Conservation (phyloP, 2,888 invertebrate species). For the Lissocephala sabroskyi region DNA sequence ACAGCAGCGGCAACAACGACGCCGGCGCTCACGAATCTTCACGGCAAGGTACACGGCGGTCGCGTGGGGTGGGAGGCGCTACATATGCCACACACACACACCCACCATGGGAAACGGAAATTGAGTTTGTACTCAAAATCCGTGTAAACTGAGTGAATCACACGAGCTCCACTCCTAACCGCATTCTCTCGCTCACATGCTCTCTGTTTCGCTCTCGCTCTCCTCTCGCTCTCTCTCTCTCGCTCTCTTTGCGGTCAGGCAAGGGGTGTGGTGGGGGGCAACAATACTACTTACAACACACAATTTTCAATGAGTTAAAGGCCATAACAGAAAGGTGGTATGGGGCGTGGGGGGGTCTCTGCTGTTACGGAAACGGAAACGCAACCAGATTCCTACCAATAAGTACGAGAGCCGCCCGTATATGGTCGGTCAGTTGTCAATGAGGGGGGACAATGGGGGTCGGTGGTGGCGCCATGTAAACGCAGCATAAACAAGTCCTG, state of each 20-base stretch:
- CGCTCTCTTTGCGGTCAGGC: too few relatives aligned
- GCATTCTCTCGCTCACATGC: too few relatives aligned
- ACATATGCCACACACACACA: conserved; percentile 12
- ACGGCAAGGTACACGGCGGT: not conserved
- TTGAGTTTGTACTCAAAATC: conserved; percentile 54
- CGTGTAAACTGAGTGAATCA: conserved; percentile 4
- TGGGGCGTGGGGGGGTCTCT: conserved; percentile 3
- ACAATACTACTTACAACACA: too few relatives aligned
- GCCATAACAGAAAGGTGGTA: too few relatives aligned
- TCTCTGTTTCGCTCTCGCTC: too few relatives aligned
- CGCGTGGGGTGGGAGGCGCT: conserved; percentile 20
- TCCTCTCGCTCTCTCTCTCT: not conserved
- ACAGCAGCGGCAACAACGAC: conserved; percentile 18
- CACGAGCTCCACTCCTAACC: too few relatives aligned
- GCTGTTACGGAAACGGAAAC: conserved; percentile 44
- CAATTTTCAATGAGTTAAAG: too few relatives aligned
- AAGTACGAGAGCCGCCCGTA: conserved; percentile 19
- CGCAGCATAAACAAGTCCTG: conserved; percentile 9
- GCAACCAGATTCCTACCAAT: conserved; percentile 29
- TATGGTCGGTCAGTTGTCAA: conserved; percentile 25
- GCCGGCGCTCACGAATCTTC: not conserved
- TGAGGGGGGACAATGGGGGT: not conserved
- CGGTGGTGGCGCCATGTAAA: conserved; percentile 3
- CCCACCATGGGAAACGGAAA: conserved; percentile 30
- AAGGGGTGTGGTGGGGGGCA: too few relatives aligned